phyloP scores from a whole-genome alignment of 2,888 invertebrate species.

The Hyposoter dolosus region DNA sequence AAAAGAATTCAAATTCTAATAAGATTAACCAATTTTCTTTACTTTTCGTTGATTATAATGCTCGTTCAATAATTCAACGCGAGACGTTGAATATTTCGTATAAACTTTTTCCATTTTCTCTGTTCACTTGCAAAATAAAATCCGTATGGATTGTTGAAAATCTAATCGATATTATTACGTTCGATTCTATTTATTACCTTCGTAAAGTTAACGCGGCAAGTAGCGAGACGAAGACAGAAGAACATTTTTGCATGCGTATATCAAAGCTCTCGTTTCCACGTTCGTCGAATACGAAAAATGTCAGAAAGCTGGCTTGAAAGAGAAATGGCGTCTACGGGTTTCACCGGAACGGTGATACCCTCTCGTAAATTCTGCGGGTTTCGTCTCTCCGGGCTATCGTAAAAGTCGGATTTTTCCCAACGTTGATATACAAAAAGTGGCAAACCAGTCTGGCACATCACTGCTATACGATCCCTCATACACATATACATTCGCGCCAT shows the following conservation, averaged over 20 bases:
- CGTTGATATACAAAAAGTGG: constrained; percentile 47
- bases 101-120: neutral
- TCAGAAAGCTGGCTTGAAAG: constrained; percentile 19
- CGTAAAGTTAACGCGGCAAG: constrained; percentile 15
- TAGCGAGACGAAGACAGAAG: constrained; percentile 13
- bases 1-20: constrained; percentile 13
- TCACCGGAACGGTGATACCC: constrained; percentile 47
- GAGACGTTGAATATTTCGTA: constrained; percentile 2
- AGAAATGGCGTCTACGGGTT: constrained; percentile 39
- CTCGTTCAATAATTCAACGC: constrained; percentile 38
- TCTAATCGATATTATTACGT: constrained; percentile 23
- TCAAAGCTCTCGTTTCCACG: constrained; percentile 40
- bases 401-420: constrained; percentile 54
- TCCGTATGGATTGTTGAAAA: constrained; percentile 36
- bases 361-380: constrained; percentile 60
- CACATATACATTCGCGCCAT: constrained; percentile 15
- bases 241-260: constrained; percentile 51
- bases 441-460: constrained; percentile 48
- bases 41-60: constrained; percentile 1
- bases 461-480: constrained; percentile 24
- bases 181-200: constrained; percentile 32
- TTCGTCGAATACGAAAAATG: constrained; percentile 57
- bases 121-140: neutral
- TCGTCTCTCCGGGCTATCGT: constrained; percentile 55
- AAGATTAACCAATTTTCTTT: neutral